Conservation (phyloP, 2,113 vertebrate genomes). For the Halichoeres trimaculatus region DNA sequence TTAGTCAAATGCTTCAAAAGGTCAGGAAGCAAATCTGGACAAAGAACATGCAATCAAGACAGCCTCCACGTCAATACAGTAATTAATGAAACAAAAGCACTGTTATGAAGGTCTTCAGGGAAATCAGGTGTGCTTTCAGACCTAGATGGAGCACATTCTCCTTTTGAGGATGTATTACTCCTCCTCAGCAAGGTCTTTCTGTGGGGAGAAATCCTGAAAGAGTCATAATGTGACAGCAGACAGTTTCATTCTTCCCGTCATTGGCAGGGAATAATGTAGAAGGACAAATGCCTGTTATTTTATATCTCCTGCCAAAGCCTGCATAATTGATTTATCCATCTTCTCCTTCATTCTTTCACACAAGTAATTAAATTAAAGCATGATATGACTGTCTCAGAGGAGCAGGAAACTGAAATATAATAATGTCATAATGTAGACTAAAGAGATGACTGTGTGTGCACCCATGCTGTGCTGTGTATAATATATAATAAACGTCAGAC, state of each 20-base stretch:
- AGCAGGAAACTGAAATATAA: conserved; percentile 8
- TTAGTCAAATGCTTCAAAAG: conserved; percentile 23
- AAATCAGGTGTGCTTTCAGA: conserved; percentile 47
- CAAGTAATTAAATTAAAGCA: conserved; percentile 46
- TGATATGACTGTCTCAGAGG: conserved; percentile 18
- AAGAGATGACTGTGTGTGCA: not conserved
- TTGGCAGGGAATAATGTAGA: conserved; percentile 16
- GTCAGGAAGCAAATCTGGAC: conserved; percentile 38
- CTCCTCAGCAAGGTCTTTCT: conserved; percentile 14
- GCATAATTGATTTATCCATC: conserved; percentile 48
- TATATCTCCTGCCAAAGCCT: conserved; percentile 20
- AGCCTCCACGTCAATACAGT: conserved; percentile 58
- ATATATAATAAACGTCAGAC: not conserved
- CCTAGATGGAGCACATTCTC: conserved; percentile 32
- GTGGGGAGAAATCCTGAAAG: conserved; percentile 1
- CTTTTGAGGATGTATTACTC: conserved; percentile 17
- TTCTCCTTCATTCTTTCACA: conserved; percentile 30
- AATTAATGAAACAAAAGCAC: conserved; percentile 57
- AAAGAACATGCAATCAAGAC: conserved; percentile 29
- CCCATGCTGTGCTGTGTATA: not conserved
- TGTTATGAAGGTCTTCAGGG: conserved; percentile 27
- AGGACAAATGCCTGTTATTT: conserved; percentile 33
- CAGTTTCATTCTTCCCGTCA: conserved; percentile 26
- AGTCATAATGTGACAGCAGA: conserved; percentile 15
- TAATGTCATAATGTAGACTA: conserved; percentile 12